Evolutionary conservation across 2,797 vertebrate species (phyloP).

Genomic region (Otolemur crassicaudatus): DNA sequence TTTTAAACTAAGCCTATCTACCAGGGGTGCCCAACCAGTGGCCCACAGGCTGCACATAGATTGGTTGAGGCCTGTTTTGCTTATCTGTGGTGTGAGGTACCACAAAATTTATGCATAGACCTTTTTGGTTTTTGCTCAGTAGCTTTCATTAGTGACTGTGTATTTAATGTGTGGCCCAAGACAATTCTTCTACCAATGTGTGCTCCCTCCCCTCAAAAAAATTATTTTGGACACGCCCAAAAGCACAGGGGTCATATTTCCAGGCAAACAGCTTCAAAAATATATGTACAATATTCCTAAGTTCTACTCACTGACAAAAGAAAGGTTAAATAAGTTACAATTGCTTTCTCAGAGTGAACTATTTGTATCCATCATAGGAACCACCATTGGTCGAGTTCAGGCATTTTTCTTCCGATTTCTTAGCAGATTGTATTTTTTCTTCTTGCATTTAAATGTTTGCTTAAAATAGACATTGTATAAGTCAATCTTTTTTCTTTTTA

Average conservation of each 20-base stretch:
- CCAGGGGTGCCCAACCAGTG: no score
- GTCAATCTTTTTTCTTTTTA: conserved; percentile 32
- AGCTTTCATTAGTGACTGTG: no score
- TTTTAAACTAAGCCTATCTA: not conserved
- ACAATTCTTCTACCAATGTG: no score
- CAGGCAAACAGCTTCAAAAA: conserved; percentile 7
- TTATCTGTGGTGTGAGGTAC: no score
- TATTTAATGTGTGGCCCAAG: no score
- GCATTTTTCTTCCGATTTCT: not conserved
- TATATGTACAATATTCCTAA: not conserved
- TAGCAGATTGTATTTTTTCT: conserved; percentile 6
- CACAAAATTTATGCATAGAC: no score
- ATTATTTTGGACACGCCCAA: not conserved
- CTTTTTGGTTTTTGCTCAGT: no score
- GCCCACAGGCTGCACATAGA: no score
- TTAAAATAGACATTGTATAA: conserved; percentile 28
- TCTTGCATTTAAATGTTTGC: conserved; percentile 42
- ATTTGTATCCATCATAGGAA: not conserved
- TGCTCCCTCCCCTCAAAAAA: no score
- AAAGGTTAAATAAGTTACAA: not conserved
- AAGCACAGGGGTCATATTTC: not conserved
- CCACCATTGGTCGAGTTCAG: not conserved
- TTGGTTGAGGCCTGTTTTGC: no score
- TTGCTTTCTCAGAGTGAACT: not conserved
- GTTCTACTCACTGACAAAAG: conserved; percentile 32